Conservation (phyloP, 2,797 vertebrate genomes). For the Pterois miles region DNA sequence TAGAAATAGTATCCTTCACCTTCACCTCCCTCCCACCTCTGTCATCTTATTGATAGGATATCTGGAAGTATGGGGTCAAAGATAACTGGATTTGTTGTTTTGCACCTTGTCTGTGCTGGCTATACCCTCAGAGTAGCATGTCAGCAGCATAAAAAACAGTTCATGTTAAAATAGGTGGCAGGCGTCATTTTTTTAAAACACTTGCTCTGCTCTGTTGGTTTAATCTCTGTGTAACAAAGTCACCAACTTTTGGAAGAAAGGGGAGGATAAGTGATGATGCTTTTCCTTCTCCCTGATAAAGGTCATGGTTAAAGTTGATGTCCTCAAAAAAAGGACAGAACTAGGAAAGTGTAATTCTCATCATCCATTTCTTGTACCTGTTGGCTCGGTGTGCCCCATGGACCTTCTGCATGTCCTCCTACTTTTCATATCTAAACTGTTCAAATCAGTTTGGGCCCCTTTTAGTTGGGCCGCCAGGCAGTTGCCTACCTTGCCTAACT, state of each 20-base stretch:
- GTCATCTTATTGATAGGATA: background rate
- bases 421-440: no score
- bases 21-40: no score
- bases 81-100: background rate
- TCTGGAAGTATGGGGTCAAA: background rate
- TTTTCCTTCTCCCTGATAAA: background rate
- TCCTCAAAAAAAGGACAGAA: background rate
- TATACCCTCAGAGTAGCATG: background rate
- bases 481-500: no score
- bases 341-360: background rate
- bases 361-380: background rate
- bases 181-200: no score
- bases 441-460: no score
- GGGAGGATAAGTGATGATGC: background rate
- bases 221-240: background rate
- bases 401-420: no score
- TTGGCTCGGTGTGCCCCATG: background rate
- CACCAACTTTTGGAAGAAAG: background rate
- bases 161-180: background rate
- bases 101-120: background rate
- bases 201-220: background rate
- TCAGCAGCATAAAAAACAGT: background rate
- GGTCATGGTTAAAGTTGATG: background rate
- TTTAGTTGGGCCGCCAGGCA: no score
- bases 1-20: background rate